Evolutionary conservation across 2,797 vertebrate species (phyloP).

Genomic region (Holocentrus rufus): DNA sequence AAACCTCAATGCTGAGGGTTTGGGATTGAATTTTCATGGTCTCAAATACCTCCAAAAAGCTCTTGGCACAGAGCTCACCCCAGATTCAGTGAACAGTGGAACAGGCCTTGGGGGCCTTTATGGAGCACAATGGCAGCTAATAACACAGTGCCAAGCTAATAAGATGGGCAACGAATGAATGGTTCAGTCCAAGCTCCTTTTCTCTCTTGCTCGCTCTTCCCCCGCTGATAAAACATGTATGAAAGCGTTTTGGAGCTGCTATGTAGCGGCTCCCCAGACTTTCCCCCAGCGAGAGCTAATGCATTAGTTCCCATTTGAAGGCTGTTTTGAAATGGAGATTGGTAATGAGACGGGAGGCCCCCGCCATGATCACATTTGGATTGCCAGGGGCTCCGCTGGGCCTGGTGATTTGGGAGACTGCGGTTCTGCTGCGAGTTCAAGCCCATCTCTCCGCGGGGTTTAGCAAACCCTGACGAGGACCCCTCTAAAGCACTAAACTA

Average conservation of each 20-base stretch:
- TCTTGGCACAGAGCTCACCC: slow-evolving; percentile 74
- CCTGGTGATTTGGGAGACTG: slow-evolving; percentile 72
- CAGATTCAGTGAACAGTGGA: slow-evolving; percentile 75
- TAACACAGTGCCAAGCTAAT: slow-evolving; percentile 81
- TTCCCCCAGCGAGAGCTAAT: slow-evolving; percentile 74
- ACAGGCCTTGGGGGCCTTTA: slow-evolving; percentile 76
- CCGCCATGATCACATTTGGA: slow-evolving; percentile 77
- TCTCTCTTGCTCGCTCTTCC: slow-evolving; percentile 68
- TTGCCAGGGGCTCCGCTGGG: slow-evolving; percentile 74
- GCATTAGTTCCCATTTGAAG: slow-evolving; percentile 82
- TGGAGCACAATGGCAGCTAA: slow-evolving; percentile 79
- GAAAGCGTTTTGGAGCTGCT: slow-evolving; percentile 77
- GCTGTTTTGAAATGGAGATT: slow-evolving; percentile 82
- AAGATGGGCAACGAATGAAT: slow-evolving; percentile 80
- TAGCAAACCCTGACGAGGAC: slow-evolving; percentile 66
- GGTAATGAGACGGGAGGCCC: slow-evolving; percentile 79
- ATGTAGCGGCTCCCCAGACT: slow-evolving; percentile 72
- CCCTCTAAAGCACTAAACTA: slow-evolving; percentile 71
- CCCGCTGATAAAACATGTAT: slow-evolving; percentile 80
- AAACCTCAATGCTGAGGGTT: slow-evolving; percentile 77
- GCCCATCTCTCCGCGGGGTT: slow-evolving; percentile 72
- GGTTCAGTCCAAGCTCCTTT: slow-evolving; percentile 74
- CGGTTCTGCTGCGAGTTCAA: slow-evolving; percentile 67
- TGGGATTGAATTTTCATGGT: slow-evolving; percentile 81
- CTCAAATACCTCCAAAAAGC: slow-evolving; percentile 77